Conservation (phyloP, 2,113 vertebrate genomes). For the Lophura nycthemera region DNA sequence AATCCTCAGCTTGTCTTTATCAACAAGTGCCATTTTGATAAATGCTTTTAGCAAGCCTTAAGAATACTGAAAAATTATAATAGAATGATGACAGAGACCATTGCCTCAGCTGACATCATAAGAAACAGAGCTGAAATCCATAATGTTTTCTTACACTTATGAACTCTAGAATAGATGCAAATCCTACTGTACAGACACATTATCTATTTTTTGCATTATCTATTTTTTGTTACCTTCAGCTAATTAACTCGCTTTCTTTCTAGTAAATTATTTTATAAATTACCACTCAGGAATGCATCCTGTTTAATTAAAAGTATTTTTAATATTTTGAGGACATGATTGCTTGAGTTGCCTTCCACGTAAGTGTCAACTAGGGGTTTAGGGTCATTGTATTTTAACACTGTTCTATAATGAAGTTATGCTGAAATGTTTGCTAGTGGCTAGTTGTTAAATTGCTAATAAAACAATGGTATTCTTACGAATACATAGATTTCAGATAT, state of each 20-base stretch:
- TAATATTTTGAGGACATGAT: neutral
- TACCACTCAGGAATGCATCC: neutral
- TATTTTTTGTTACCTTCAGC: neutral
- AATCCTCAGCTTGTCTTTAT: neutral
- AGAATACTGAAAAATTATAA: neutral
- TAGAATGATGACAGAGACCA: neutral
- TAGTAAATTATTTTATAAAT: neutral
- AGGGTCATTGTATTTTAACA: neutral
- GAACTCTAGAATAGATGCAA: neutral
- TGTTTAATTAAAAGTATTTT: neutral
- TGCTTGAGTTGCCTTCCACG: fast-evolving
- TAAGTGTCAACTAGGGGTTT: neutral
- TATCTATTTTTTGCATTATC: neutral
- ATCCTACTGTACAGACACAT: neutral
- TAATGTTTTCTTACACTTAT: neutral
- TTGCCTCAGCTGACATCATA: fast-evolving
- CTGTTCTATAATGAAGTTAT: neutral
- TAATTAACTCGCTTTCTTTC: neutral
- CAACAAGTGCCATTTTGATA: neutral
- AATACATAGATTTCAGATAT: neutral
- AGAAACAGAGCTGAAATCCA: neutral
- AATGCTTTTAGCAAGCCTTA: neutral
- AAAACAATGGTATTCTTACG: neutral
- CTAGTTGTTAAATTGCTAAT: neutral
- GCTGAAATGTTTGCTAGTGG: neutral